Evolutionary conservation across 2,888 invertebrate genomes (phyloP).

Genomic region (Suillia variegata): DNA sequence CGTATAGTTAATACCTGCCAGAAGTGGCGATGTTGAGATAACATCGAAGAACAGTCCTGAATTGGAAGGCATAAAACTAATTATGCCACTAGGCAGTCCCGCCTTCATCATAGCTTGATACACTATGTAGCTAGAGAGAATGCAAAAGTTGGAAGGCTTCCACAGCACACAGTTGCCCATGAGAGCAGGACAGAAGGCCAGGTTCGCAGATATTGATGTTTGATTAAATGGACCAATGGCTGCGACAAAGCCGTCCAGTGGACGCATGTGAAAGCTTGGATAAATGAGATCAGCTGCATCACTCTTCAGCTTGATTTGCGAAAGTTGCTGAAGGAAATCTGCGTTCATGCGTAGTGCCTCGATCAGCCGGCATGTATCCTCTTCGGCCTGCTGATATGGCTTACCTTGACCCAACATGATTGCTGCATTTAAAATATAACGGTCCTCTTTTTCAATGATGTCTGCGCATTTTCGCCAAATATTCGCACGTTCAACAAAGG

Average conservation of each 20-base stretch:
- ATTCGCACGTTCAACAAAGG: background rate
- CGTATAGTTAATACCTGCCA: constrained; percentile 94
- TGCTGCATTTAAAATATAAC: background rate
- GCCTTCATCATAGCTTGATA: constrained; percentile 90
- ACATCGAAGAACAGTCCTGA: constrained; percentile 90
- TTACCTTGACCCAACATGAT: constrained; percentile 1
- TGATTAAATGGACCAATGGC: constrained; percentile 97
- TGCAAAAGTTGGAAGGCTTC: constrained; percentile 95
- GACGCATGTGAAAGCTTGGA: constrained; percentile 82
- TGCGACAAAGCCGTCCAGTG: constrained; percentile 93
- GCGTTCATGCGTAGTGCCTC: constrained; percentile 79
- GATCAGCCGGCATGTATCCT: constrained; percentile 92
- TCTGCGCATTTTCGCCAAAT: constrained; percentile 3
- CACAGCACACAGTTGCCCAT: constrained; percentile 92
- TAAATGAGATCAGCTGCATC: constrained; percentile 70
- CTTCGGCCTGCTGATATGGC: background rate
- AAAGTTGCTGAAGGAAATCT: constrained; percentile 69
- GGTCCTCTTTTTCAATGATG: background rate
- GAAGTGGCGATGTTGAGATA: constrained; percentile 77
- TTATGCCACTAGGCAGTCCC: constrained; percentile 91
- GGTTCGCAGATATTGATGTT: constrained; percentile 95
- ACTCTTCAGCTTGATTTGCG: constrained; percentile 70
- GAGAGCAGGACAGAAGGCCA: constrained; percentile 82
- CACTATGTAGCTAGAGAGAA: constrained; percentile 89
- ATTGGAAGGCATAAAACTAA: constrained; percentile 93